A percentile compares a stretch with the other conserved stretches of the same genome.
These are phyloP conservation scores for Tangachromis dhanisi DNA, from an alignment of 2,113 vertebrate genomes.

Conservation along the genomic window DNA sequence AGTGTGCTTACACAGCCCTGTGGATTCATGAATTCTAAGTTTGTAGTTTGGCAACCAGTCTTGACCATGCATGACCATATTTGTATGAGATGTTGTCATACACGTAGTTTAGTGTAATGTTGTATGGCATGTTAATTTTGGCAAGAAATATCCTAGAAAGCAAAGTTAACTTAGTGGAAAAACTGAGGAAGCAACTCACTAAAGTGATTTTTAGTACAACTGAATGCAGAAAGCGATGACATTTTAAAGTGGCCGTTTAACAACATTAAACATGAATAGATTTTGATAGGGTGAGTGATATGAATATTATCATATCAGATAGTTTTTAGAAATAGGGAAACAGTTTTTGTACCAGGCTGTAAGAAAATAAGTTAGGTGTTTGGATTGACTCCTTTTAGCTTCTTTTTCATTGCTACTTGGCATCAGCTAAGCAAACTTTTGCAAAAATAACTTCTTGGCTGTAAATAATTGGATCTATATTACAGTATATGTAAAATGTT, in stretches of 20 bases:
- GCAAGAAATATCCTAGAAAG: not conserved
- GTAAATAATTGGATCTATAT: not conserved
- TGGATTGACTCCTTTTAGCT: not conserved
- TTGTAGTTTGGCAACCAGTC: not conserved
- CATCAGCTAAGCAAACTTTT: not conserved
- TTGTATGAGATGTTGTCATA: not conserved
- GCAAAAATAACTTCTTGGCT: not conserved
- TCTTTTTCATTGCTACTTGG: not conserved
- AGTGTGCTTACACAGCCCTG: not conserved
- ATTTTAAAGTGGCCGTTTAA: not conserved
- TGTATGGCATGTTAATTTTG: not conserved
- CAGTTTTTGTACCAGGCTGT: not conserved
- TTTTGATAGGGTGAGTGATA: not conserved
- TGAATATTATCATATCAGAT: not conserved
- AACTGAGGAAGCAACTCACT: not conserved
- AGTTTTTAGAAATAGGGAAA: not conserved
- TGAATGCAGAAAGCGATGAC: not conserved
- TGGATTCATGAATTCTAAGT: not conserved
- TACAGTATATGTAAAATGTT: not conserved
- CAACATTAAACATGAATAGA: not conserved
- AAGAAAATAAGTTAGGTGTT: not conserved
- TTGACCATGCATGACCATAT: not conserved
- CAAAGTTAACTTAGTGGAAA: not conserved
- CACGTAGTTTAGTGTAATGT: not conserved
- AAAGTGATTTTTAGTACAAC: not conserved